Evolutionary conservation across 2,888 invertebrate species (phyloP).

Genomic region (Phengaris alcon): DNA sequence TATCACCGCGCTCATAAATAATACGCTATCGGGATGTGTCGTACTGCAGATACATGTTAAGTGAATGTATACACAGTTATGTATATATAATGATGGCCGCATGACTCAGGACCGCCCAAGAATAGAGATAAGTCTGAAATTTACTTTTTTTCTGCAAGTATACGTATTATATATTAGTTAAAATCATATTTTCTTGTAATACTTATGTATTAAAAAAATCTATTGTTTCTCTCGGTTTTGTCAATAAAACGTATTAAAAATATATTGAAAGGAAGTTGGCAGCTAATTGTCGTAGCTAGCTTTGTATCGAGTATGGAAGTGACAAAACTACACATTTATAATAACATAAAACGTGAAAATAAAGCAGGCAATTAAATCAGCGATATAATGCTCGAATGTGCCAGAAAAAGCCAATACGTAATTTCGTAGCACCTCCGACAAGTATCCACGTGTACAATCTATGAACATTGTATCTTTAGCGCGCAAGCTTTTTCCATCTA

Average conservation of each 20-base stretch:
- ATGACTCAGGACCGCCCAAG: conserved; percentile 14
- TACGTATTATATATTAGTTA: not conserved
- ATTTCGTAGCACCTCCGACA: not conserved
- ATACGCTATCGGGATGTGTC: not conserved
- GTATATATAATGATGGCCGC: not conserved
- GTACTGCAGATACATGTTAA: conserved; percentile 13
- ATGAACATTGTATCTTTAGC: not conserved
- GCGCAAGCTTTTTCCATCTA: conserved; percentile 7
- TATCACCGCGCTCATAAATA: conserved; percentile 22
- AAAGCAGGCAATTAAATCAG: conserved; percentile 5
- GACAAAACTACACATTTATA: not conserved
- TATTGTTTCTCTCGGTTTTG: not conserved
- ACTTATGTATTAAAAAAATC: not conserved
- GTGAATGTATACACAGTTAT: not conserved
- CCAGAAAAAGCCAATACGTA: conserved; percentile 3
- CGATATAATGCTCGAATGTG: not conserved
- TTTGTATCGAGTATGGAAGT: not conserved
- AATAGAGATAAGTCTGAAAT: conserved; percentile 2
- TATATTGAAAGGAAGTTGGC: too few species aligned
- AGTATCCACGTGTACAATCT: not conserved
- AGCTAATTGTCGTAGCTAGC: too few species aligned
- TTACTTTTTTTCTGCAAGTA: not conserved
- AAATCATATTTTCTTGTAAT: not conserved
- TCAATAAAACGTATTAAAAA: too few species aligned
- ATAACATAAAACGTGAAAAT: not conserved